Conservation (phyloP, 64 coral and sea anemone genomes). For the Montipora cactus region DNA sequence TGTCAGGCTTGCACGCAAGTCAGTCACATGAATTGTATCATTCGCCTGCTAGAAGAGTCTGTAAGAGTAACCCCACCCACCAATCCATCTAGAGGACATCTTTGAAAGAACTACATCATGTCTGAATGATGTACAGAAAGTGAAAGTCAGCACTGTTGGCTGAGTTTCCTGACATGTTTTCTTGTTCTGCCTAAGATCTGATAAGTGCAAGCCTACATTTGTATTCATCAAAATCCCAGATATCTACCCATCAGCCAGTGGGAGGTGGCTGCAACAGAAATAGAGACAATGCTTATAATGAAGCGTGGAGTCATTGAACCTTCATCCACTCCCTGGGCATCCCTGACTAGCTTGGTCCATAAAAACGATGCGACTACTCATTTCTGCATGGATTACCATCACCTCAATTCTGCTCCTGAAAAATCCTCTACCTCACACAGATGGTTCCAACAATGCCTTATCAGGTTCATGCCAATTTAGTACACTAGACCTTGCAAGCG, state of each 20-base stretch:
- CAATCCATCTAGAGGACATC: background rate
- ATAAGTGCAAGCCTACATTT: background rate
- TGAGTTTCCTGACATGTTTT: conserved; percentile 27
- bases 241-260: background rate
- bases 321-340: conserved; percentile 11
- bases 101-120: background rate
- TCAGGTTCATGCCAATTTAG: background rate
- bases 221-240: background rate
- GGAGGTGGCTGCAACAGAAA: background rate
- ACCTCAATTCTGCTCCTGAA: conserved; percentile 5
- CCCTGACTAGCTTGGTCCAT: conserved; percentile 6
- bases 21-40: background rate
- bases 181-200: background rate
- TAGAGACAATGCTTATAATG: background rate
- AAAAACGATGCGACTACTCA: conserved; percentile 41
- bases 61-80: background rate
- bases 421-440: background rate
- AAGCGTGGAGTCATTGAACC: conserved; percentile 22
- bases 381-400: conserved; percentile 43
- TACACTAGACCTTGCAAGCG: background rate
- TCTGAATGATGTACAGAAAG: background rate
- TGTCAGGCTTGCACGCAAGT: background rate
- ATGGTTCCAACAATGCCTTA: background rate
- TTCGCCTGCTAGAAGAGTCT: background rate
- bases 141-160: conserved; percentile 9